phyloP scores from a whole-genome alignment of 2,888 invertebrate species.

The Napeogenes inachia region DNA sequence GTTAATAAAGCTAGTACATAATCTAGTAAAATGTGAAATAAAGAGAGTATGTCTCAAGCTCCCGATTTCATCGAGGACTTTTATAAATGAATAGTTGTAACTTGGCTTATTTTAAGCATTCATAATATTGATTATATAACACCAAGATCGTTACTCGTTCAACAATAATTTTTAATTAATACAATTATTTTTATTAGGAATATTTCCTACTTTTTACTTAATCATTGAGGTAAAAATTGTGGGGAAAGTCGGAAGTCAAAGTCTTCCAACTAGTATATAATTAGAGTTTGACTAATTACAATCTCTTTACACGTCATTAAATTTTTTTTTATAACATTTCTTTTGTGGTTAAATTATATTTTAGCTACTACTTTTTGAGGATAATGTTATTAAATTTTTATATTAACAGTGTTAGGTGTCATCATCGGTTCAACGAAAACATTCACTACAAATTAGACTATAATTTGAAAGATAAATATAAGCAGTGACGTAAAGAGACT shows the following conservation, averaged over 20 bases:
- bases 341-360: no score
- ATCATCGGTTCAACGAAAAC: no score
- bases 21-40: no score
- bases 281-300: background rate
- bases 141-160: background rate
- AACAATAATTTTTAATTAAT: background rate
- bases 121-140: background rate
- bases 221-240: constrained; percentile 5
- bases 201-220: constrained; percentile 5
- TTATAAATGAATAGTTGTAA: background rate
- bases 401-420: no score
- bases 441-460: no score
- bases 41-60: no score
- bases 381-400: no score
- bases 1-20: no score
- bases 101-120: background rate
- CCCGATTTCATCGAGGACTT: no score
- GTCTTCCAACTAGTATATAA: constrained; percentile 1
- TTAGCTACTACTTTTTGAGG: no score
- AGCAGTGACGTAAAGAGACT: constrained; percentile 1
- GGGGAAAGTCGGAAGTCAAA: constrained; percentile 1
- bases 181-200: constrained; percentile 5
- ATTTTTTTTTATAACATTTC: no score
- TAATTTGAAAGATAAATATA: no score
- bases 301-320: constrained; percentile 3